Evolutionary conservation across 53 echinoderm and acorn worm genomes (phyloP), one percentile per base, ranked within the genome.

Genomic region (Holothuria leucospilota): DNA sequence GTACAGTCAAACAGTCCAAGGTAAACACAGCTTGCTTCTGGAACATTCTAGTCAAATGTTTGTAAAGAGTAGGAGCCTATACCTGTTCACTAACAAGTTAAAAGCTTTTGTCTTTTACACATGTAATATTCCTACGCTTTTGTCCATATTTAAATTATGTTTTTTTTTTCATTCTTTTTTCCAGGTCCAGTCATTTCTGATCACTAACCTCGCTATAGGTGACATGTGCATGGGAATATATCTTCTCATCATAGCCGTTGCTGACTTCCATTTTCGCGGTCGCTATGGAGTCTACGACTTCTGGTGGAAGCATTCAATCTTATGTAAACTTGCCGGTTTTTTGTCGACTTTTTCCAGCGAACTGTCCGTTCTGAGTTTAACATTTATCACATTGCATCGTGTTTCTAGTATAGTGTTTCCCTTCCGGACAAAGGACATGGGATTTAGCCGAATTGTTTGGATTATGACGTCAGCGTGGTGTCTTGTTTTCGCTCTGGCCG

Each of bases 271-370:
- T 90, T 98, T 91, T 71, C 91, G 98, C 18, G 98, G 98, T 63
- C 69, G 86, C 68, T 98, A 98, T 88, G 90, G 86, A 78, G 56
- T 91, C 24, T 84, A 86, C 66, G 98, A 98, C 59, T 66, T 69
- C 18, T 12, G 71, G 2, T 98, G 98, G 98, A 72, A 90, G 24
- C 29, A 39, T 41, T 93, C 92, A 51, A 66, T 62, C 40, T 88
- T 95, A 67, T 98, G 98, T 86, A 90, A 79, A 81, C 93, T 98
- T 42, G 93, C 93, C 25, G 98, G 98, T 21, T 98, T 98, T 87
- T 69, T 98, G 56, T 98, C 98, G 16, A 98, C 98, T 4, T 98
- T 98, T 70, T 98, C 98, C 49, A 98, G 98, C 82, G 98, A 98
- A 78, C 85, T 98, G 27, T 98, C 98, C 65, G 98, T 98, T 29